Evolutionary conservation across 1,140 invertebrate species (phyloP).

Genomic region (Penaeus indicus): DNA sequence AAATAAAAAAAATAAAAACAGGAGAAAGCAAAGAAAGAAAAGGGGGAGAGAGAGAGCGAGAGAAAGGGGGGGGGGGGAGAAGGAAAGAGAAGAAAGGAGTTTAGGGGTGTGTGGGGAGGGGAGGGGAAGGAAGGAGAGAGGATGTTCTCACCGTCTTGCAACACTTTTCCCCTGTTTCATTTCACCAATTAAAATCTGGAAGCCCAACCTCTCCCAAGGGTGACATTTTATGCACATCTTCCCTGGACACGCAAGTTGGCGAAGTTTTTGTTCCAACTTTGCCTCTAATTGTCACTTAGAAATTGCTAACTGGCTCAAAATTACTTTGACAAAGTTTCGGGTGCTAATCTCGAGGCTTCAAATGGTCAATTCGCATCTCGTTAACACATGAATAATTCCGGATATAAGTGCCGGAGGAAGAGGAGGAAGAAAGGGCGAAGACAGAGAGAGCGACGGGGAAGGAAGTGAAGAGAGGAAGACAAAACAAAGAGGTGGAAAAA

Average conservation of each 20-base stretch:
- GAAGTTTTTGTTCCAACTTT: slow-evolving; percentile 57
- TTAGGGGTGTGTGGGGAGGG: background rate
- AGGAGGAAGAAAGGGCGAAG: background rate
- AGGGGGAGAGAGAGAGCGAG: too few species aligned
- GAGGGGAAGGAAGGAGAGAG: background rate
- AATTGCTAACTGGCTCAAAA: slow-evolving; percentile 62
- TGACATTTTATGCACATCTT: slow-evolving; percentile 53
- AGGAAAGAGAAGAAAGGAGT: background rate
- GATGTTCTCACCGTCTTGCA: background rate
- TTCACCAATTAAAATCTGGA: slow-evolving; percentile 52
- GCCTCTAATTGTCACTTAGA: slow-evolving; percentile 62
- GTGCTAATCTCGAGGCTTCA: slow-evolving; percentile 59
- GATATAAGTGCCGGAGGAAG: slow-evolving; percentile 32
- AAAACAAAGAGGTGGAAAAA: background rate
- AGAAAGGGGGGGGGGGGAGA: background rate
- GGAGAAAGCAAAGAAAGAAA: too few species aligned
- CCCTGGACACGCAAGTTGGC: slow-evolving; percentile 36
- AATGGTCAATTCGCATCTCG: slow-evolving; percentile 58
- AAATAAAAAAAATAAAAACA: too few species aligned
- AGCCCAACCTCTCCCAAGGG: slow-evolving; percentile 14
- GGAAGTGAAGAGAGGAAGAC: background rate
- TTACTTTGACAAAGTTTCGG: slow-evolving; percentile 61
- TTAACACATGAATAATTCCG: slow-evolving; percentile 60
- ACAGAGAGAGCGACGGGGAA: background rate
- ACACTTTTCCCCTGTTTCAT: slow-evolving; percentile 15